phyloP scores from a whole-genome alignment of 2,797 vertebrate genomes.

The Chiroxiphia lanceolata region DNA sequence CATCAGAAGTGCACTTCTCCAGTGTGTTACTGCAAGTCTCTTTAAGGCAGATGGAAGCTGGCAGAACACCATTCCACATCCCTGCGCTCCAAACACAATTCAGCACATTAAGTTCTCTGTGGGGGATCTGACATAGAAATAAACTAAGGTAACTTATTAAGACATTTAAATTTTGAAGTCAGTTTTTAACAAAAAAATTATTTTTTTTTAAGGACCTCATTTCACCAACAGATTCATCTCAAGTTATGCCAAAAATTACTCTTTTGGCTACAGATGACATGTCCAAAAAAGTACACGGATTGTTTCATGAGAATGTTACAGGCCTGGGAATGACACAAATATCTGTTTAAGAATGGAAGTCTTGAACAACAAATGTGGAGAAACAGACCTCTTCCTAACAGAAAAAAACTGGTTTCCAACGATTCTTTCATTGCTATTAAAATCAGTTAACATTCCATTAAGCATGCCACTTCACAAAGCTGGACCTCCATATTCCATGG shows the following conservation, averaged over 20 bases:
- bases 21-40: neutral
- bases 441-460: neutral
- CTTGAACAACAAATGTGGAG: neutral
- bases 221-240: neutral
- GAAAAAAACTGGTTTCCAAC: neutral
- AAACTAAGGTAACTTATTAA: neutral
- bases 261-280: neutral
- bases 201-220: neutral
- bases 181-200: neutral
- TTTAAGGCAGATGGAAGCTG: neutral
- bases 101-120: neutral
- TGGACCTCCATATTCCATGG: neutral
- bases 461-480: neutral
- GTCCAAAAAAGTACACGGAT: neutral
- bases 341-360: neutral
- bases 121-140: neutral
- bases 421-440: neutral
- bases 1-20: neutral
- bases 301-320: neutral
- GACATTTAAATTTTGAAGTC: neutral
- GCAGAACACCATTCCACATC: neutral
- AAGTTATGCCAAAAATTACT: neutral
- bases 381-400: neutral
- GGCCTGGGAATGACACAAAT: neutral
- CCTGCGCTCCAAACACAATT: rapidly evolving